Evolutionary conservation across 2,888 invertebrate genomes (phyloP).

Genomic region (Anoplius nigerrimus): DNA sequence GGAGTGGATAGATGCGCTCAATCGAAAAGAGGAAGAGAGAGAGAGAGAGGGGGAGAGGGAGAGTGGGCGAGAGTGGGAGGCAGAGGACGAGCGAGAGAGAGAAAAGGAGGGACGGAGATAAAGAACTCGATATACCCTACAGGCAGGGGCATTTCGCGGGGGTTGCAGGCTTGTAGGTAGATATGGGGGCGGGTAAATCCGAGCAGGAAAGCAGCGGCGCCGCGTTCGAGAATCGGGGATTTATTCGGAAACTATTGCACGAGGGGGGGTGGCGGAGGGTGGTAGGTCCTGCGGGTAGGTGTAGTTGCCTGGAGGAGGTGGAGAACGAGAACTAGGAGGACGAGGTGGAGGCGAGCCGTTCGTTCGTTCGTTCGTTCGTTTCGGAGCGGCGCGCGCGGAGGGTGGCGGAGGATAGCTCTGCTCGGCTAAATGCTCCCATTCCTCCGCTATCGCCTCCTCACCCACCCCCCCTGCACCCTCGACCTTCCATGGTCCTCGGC

Average conservation of each 20-base stretch:
- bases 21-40: slow-evolving; percentile 3
- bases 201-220: slow-evolving; percentile 66
- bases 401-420: slow-evolving; percentile 12
- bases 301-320: slow-evolving; percentile 41
- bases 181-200: slow-evolving; percentile 68
- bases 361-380: background rate
- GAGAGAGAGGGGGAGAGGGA: slow-evolving; percentile 25
- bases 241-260: slow-evolving; percentile 71
- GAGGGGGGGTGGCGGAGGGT: slow-evolving; percentile 60
- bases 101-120: slow-evolving; percentile 28
- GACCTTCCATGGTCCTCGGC: slow-evolving; percentile 42
- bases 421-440: slow-evolving; percentile 58
- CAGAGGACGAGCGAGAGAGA: slow-evolving; percentile 22
- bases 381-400: background rate
- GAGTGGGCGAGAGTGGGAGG: slow-evolving; percentile 5
- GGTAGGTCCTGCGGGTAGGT: slow-evolving; percentile 24
- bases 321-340: slow-evolving; percentile 39
- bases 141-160: slow-evolving; percentile 50
- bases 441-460: background rate
- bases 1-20: too few species aligned
- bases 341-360: slow-evolving; percentile 11
- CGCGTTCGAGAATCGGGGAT: slow-evolving; percentile 72
- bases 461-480: slow-evolving; percentile 39
- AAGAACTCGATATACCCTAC: slow-evolving; percentile 49
- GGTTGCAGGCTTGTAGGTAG: slow-evolving; percentile 55